Conservation (phyloP, 2,888 invertebrate genomes). For the Dioctria rufipes region DNA sequence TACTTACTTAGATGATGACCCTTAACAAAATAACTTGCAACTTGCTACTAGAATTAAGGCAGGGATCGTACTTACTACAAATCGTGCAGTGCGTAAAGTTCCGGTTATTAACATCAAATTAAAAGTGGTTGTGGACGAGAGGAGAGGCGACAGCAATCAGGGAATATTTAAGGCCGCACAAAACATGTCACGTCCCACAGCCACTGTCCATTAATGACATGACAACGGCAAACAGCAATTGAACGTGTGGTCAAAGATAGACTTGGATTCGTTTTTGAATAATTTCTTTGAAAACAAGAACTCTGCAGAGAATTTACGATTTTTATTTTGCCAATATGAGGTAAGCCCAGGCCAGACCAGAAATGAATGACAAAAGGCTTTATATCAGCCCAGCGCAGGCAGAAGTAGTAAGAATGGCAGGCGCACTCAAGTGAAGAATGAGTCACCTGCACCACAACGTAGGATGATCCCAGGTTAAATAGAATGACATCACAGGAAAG, state of each 20-base stretch:
- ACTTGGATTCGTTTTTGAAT: not conserved
- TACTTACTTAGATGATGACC: not conserved
- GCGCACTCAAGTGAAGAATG: conserved; percentile 28
- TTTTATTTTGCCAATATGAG: conserved; percentile 6
- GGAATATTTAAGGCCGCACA: not conserved
- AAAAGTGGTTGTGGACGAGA: not conserved
- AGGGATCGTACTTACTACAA: not conserved
- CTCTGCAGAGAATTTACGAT: not conserved
- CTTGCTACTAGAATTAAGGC: not conserved
- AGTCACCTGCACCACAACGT: conserved; percentile 8
- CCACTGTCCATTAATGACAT: conserved; percentile 11
- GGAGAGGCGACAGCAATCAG: not conserved
- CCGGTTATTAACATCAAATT: conserved; percentile 22
- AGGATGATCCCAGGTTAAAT: not conserved
- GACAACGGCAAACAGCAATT: not conserved
- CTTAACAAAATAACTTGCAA: not conserved
- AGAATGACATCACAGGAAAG: not conserved
- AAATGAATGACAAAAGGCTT: not conserved
- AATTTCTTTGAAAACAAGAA: conserved; percentile 2
- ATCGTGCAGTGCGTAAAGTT: not conserved
- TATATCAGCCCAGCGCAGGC: not conserved
- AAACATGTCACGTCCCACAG: conserved; percentile 22
- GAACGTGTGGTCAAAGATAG: not conserved
- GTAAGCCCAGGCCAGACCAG: not conserved
- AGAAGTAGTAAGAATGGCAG: not conserved